A percentile compares a stretch with the other conserved stretches of the same genome.
Conservation (phyloP, 2,888 invertebrate species). For the Polyploca ridens region DNA sequence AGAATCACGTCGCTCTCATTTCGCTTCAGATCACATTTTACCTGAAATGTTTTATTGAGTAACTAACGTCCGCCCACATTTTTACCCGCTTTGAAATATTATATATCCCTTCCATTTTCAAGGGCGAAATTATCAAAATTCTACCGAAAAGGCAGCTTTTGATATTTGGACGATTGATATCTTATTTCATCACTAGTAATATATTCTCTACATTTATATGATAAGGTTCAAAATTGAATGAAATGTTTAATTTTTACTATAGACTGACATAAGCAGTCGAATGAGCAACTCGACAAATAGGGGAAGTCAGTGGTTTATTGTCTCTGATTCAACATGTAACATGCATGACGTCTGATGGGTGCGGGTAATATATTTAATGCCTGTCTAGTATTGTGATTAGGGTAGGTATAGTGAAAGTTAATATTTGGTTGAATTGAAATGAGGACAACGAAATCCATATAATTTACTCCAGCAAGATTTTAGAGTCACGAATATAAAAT, state of each 20-base stretch:
- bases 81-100: slow-evolving; percentile 32
- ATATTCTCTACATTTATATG: no score
- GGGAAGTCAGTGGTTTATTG: not conserved
- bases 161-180: not conserved
- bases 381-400: not conserved
- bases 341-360: slow-evolving; percentile 2
- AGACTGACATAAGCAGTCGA: slow-evolving; percentile 3
- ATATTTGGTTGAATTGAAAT: not conserved
- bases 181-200: not conserved
- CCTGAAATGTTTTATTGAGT: slow-evolving; percentile 46
- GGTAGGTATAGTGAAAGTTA: not conserved
- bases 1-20: slow-evolving; percentile 34
- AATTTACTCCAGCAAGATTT: slow-evolving; percentile 15
- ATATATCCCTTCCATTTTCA: not conserved
- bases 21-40: slow-evolving; percentile 34
- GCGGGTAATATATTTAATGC: not conserved
- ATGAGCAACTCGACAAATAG: slow-evolving; percentile 2
- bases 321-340: slow-evolving; percentile 4
- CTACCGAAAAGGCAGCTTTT: not conserved
- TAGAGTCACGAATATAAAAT: slow-evolving; percentile 15
- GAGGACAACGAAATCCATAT: slow-evolving; percentile 7
- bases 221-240: not conserved
- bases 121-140: not conserved
- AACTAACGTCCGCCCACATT: slow-evolving; percentile 24
- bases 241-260: not conserved